Conservation (phyloP, 2,888 invertebrate genomes). For the Nephrotoma appendiculata region DNA sequence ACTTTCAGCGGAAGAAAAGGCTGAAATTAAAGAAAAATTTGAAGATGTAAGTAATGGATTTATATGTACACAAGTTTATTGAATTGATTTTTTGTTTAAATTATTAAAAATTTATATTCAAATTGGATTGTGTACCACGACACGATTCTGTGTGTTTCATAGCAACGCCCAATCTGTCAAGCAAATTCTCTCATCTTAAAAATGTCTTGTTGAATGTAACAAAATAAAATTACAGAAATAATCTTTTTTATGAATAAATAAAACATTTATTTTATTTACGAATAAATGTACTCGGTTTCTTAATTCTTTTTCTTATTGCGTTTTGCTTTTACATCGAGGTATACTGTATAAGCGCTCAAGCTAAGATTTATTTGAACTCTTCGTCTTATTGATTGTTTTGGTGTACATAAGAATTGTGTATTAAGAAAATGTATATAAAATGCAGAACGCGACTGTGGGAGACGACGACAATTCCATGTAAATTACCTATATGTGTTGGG, state of each 20-base stretch:
- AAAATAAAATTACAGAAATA: not conserved
- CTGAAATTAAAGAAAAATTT: conserved; percentile 65
- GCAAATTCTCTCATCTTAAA: not conserved
- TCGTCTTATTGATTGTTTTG: not conserved
- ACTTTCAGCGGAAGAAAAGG: conserved; percentile 44
- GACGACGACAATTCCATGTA: not conserved
- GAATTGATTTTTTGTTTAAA: not conserved
- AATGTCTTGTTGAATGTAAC: not conserved
- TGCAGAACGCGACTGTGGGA: not conserved
- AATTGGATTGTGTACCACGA: not conserved
- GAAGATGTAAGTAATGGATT: conserved; percentile 42
- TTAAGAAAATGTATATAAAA: not conserved
- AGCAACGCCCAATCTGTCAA: not conserved
- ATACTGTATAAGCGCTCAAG: not conserved
- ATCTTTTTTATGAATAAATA: not conserved
- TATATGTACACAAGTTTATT: not conserved
- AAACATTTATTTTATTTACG: not conserved
- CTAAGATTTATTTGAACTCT: not conserved
- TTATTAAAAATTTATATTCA: not conserved
- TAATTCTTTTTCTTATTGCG: not conserved
- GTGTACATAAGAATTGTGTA: not conserved
- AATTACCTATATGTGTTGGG: not conserved
- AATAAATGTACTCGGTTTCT: not conserved
- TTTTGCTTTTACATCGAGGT: not conserved
- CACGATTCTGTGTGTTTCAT: not conserved